Evolutionary conservation across 1,140 invertebrate species (phyloP), one percentile per base, ranked within the genome.

Genomic region (Argopecten irradians): DNA sequence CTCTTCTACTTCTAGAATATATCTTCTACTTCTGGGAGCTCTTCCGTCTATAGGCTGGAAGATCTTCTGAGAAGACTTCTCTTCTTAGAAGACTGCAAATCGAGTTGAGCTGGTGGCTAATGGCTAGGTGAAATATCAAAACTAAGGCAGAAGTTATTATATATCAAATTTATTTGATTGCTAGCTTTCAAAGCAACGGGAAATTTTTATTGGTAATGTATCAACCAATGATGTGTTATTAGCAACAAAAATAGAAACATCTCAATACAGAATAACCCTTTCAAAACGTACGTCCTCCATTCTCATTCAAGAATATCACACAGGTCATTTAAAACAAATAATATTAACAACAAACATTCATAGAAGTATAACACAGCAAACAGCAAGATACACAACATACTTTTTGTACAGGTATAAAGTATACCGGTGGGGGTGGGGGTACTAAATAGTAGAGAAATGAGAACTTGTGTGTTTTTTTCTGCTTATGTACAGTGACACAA

Each of bases 311-410:
- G 22, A 71, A 71, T 71, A 71, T 71, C 55, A 71, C 55, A 71
- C 55, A 71, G 55, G 55, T 71, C 14, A 71, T 28, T 71, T 71
- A 71, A 71, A 71, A 71, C 55, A 71, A 71, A 71, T 28, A 71
- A 71, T 71, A 28, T 71, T 71, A 71, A 71, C 55, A 71, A 71
- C 55, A 71, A 71, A 71, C 55, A 71, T 71, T 71, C 55, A 71
- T 71, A n/a, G 3, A 71, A 16, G 19, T 46, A 46, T 46, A 46
- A 46, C 43, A 71, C 55, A n/a, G 55, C 55, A 71, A 28, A 8
- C 55, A 71, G 22, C 16, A 16, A 71, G 55, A n/a, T 71, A n/a
- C 55, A 71, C 55, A 71, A 16, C 13, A 46, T 46, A 46, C 43
- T n/a, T n/a, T n/a, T n/a, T n/a, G n/a, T n/a, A n/a, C n/a, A n/a